phyloP scores from a whole-genome alignment of 2,797 vertebrate genomes.

The Hozukius guyotensis region DNA sequence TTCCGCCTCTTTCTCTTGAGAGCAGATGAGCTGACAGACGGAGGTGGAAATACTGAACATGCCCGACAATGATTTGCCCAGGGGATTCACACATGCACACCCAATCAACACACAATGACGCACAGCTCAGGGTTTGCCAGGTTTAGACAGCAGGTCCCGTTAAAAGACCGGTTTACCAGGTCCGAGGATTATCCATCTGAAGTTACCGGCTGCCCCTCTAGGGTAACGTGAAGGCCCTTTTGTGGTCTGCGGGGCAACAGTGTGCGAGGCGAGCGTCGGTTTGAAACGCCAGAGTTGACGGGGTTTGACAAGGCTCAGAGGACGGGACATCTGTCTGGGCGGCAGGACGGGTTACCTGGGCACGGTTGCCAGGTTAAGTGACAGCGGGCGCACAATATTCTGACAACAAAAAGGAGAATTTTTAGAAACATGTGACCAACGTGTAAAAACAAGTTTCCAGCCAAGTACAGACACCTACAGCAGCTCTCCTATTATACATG shows the following conservation, averaged over 20 bases:
- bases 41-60: constrained; percentile 50
- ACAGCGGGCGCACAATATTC: background rate
- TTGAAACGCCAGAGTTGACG: constrained; percentile 77
- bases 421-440: background rate
- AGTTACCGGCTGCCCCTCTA: constrained; percentile 78
- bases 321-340: constrained; percentile 52
- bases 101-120: constrained; percentile 75
- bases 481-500: background rate
- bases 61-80: constrained; percentile 63
- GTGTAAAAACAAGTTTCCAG: constrained; percentile 44
- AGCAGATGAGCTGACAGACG: constrained; percentile 46
- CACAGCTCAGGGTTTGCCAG: constrained; percentile 72
- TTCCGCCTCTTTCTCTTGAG: background rate
- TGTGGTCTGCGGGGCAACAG: constrained; percentile 72
- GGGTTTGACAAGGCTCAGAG: constrained; percentile 41
- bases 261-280: constrained; percentile 65
- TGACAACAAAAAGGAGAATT: background rate
- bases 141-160: constrained; percentile 70
- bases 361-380: constrained; percentile 49
- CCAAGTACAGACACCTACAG: background rate
- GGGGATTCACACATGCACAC: constrained; percentile 70
- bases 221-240: constrained; percentile 78
- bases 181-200: constrained; percentile 85
- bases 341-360: constrained; percentile 5
- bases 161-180: constrained; percentile 86